Percentiles rank a stretch among this genome's conserved stretches.
Evolutionary conservation across 2,113 vertebrate species (phyloP).

Genomic region (Lucifuga dentata): DNA sequence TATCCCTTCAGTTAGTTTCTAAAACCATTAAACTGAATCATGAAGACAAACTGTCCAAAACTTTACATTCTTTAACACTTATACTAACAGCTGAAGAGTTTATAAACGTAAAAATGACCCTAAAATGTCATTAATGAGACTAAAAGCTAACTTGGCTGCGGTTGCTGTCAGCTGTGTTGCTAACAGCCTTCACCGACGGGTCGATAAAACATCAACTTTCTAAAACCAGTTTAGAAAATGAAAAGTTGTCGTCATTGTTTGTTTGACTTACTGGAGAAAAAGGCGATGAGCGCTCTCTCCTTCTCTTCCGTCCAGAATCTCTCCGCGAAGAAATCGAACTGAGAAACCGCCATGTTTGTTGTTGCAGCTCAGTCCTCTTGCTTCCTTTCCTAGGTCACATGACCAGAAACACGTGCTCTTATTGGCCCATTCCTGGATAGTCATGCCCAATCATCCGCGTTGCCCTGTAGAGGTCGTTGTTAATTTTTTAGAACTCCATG

Average conservation of each 20-base stretch:
- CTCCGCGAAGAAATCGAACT: constrained; percentile 35
- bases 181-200: constrained; percentile 3
- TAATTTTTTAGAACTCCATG: not conserved
- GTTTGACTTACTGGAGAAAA: constrained; percentile 62
- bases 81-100: not conserved
- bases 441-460: not conserved
- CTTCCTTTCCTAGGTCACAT: constrained; percentile 30
- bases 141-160: not conserved
- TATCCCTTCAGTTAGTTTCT: not conserved
- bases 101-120: not conserved
- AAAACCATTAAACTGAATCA: not conserved
- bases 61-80: not conserved
- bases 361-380: constrained; percentile 27
- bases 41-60: not conserved
- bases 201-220: too few relatives aligned
- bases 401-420: not conserved
- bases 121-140: not conserved
- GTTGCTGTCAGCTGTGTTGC: constrained; percentile 64
- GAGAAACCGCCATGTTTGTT: constrained; percentile 59
- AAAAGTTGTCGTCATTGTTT: rapidly evolving
- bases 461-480: constrained; percentile 58
- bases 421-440: constrained; percentile 27
- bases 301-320: constrained; percentile 69
- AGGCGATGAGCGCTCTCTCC: constrained; percentile 58
- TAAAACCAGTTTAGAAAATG: not conserved